Conservation (phyloP, 2,797 vertebrate genomes). For the Amblyraja radiata region DNA sequence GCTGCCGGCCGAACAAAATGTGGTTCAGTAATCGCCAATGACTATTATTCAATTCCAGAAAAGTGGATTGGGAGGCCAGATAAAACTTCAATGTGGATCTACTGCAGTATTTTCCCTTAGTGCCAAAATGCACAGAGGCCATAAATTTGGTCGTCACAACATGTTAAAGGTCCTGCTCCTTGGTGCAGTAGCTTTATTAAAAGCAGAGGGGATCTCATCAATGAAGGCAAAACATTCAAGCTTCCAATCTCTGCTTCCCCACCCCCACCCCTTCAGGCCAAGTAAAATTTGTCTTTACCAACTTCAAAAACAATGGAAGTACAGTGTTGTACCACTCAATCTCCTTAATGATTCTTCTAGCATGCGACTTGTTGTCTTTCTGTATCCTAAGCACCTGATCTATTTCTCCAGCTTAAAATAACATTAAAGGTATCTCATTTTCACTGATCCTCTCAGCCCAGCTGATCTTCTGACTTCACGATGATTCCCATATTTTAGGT, state of each 20-base stretch:
- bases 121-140: background rate
- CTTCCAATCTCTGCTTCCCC: slow-evolving; percentile 6
- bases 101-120: background rate
- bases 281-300: background rate
- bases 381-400: background rate
- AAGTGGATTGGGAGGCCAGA: background rate
- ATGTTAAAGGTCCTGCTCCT: slow-evolving; percentile 24
- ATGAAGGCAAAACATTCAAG: background rate
- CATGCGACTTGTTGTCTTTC: background rate
- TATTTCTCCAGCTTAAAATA: background rate
- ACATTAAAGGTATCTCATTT: background rate
- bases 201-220: slow-evolving; percentile 17
- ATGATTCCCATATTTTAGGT: background rate
- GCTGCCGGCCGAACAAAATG: background rate
- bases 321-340: background rate
- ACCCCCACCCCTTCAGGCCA: background rate
- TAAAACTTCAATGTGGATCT: background rate
- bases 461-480: background rate
- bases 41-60: background rate
- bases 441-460: background rate
- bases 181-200: slow-evolving; percentile 16
- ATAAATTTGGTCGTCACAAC: background rate
- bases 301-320: slow-evolving; percentile 6
- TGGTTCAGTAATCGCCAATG: background rate
- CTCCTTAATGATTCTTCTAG: background rate